phyloP scores from a whole-genome alignment of 2,888 invertebrate species.

The Rhagophthalmus giganteus region DNA sequence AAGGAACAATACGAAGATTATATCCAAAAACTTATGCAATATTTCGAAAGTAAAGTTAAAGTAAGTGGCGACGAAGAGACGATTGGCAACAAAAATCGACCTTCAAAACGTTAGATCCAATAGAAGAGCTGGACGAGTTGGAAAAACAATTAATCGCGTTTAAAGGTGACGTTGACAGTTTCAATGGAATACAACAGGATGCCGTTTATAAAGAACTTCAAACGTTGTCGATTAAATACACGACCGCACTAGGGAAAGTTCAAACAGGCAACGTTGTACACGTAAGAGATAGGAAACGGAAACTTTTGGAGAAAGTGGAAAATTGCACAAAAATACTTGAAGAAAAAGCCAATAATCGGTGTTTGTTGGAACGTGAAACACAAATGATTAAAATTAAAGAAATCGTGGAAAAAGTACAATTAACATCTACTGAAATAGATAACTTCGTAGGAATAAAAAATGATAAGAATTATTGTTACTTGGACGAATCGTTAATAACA shows the following conservation, averaged over 20 bases:
- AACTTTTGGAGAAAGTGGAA: slow-evolving; percentile 8
- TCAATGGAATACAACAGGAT: slow-evolving; percentile 21
- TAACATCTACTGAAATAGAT: slow-evolving; percentile 2
- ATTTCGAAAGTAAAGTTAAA: slow-evolving; percentile 27
- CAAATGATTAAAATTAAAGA: slow-evolving; percentile 6
- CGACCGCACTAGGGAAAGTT: slow-evolving; percentile 1
- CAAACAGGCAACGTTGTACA: slow-evolving; percentile 14
- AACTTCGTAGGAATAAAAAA: slow-evolving; percentile 17
- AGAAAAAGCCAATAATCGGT: neutral
- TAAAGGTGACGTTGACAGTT: slow-evolving; percentile 40
- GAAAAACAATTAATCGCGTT: slow-evolving; percentile 29
- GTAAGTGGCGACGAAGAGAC: neutral
- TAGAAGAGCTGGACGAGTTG: slow-evolving; percentile 35
- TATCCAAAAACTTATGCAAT: slow-evolving; percentile 22
- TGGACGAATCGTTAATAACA: slow-evolving; percentile 23
- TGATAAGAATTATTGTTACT: slow-evolving; percentile 17
- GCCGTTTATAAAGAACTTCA: slow-evolving; percentile 2
- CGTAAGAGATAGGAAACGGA: slow-evolving; percentile 9
- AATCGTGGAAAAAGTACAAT: slow-evolving; percentile 6
- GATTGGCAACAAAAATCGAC: neutral
- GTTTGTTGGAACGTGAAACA: neutral
- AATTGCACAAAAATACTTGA: slow-evolving; percentile 1
- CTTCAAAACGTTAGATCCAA: slow-evolving; percentile 35
- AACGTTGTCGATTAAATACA: neutral
- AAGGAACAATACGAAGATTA: slow-evolving; percentile 26